phyloP scores from a whole-genome alignment of 2,113 vertebrate genomes.

The Catagonus wagneri region DNA sequence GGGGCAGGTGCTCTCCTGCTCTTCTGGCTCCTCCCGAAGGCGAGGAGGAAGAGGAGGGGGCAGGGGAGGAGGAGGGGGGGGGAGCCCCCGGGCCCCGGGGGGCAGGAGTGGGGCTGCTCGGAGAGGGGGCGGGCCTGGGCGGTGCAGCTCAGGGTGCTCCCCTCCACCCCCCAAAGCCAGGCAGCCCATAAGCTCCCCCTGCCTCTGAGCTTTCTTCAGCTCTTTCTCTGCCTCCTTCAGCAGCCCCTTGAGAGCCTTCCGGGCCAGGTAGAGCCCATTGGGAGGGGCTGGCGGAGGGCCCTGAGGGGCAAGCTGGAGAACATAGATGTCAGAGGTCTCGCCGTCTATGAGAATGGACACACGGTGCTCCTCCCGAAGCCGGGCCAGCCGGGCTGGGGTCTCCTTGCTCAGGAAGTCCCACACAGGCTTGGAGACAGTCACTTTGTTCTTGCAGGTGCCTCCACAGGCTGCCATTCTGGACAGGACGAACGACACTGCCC shows the following conservation, averaged over 20 bases:
- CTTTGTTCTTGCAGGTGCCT: constrained; percentile 94
- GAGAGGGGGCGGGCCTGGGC: constrained; percentile 83
- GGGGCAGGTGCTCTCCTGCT: constrained; percentile 92
- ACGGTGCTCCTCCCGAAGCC: constrained; percentile 94
- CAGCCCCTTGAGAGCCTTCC: constrained; percentile 87
- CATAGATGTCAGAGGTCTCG: constrained; percentile 96
- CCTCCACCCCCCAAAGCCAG: constrained; percentile 92
- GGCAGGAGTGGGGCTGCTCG: constrained; percentile 84
- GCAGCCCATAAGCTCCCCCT: constrained; percentile 91
- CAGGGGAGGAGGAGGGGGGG: constrained; percentile 85
- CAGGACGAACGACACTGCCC: constrained; percentile 88
- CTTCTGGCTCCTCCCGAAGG: constrained; percentile 87
- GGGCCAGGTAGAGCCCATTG: constrained; percentile 86
- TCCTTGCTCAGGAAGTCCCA: constrained; percentile 96
- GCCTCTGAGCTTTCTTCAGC: constrained; percentile 90
- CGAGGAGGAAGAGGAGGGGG: constrained; percentile 84
- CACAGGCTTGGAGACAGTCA: constrained; percentile 94
- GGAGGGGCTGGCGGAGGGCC: constrained; percentile 85
- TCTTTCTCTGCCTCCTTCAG: constrained; percentile 88
- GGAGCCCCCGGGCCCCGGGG: constrained; percentile 68
- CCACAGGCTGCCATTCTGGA: constrained; percentile 89
- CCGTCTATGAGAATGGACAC: constrained; percentile 94
- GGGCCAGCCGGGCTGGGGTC: constrained; percentile 93
- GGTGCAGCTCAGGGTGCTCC: constrained; percentile 90
- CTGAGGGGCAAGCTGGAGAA: constrained; percentile 93